Evolutionary conservation across 2,113 vertebrate species (phyloP).

Genomic region (Labeo rohita): DNA sequence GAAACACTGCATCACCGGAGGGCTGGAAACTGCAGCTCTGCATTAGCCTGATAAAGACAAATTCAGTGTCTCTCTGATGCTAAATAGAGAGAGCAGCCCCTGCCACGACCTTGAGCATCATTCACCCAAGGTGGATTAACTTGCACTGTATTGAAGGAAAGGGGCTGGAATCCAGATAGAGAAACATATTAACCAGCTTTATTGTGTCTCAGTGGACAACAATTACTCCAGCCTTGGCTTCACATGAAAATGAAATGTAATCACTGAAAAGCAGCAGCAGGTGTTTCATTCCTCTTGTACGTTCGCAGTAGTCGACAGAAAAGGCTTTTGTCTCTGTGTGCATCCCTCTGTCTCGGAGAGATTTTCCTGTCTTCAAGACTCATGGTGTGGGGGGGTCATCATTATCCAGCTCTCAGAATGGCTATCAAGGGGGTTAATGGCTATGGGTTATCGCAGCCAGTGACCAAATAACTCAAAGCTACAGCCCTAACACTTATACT

Average conservation of each 20-base stretch:
- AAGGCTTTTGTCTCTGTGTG: slow-evolving; percentile 14
- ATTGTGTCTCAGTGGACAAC: slow-evolving; percentile 35
- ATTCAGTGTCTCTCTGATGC: slow-evolving; percentile 28
- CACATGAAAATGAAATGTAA: slow-evolving; percentile 34
- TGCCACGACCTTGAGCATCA: slow-evolving; percentile 26
- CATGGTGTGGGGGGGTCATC: slow-evolving; percentile 16
- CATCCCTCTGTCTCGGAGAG: slow-evolving; percentile 9
- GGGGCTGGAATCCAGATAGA: neutral
- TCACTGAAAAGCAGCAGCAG: slow-evolving; percentile 32
- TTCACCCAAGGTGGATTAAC: slow-evolving; percentile 35
- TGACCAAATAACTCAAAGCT: slow-evolving; percentile 9
- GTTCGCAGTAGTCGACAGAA: slow-evolving; percentile 1
- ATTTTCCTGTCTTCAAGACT: neutral
- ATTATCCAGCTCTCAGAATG: slow-evolving; percentile 22
- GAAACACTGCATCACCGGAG: slow-evolving; percentile 15
- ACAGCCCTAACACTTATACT: neutral
- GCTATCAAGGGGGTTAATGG: slow-evolving; percentile 18
- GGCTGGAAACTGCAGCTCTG: slow-evolving; percentile 28
- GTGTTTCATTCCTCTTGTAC: slow-evolving; percentile 28
- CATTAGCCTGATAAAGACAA: slow-evolving; percentile 39
- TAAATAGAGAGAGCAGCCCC: slow-evolving; percentile 21
- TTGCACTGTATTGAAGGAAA: slow-evolving; percentile 37
- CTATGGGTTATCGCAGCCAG: neutral
- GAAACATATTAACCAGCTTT: slow-evolving; percentile 34
- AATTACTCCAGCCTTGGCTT: slow-evolving; percentile 25